Conservation (phyloP, 2,113 vertebrate genomes). For the Furnarius figulus region DNA sequence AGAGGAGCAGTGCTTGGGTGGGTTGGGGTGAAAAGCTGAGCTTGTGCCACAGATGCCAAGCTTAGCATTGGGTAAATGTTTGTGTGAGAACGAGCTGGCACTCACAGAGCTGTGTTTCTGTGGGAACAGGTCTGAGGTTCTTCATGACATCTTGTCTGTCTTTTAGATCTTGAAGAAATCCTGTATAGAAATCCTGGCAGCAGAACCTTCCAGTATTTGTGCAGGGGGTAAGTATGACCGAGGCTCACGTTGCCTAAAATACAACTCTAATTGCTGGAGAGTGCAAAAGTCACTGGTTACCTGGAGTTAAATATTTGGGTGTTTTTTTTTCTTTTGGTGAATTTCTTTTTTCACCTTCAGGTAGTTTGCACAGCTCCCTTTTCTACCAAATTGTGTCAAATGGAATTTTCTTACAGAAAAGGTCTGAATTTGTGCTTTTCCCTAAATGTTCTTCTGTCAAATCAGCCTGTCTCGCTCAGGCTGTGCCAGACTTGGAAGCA, state of each 20-base stretch:
- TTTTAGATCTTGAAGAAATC: constrained; percentile 94
- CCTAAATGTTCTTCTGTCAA: neutral
- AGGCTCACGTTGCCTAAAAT: neutral
- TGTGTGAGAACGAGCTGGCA: accelerated
- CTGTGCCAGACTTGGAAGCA: neutral
- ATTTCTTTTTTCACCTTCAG: neutral
- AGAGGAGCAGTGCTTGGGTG: accelerated
- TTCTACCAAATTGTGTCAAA: neutral
- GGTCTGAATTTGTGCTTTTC: neutral
- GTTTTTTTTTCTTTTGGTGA: neutral
- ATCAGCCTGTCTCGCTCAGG: neutral
- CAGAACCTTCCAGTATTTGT: constrained; percentile 96
- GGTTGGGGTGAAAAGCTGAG: neutral
- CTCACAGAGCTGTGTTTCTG: neutral
- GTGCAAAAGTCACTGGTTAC: neutral
- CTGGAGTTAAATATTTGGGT: neutral
- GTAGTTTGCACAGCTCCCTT: neutral
- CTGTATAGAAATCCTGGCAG: constrained; percentile 96
- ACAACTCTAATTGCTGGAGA: neutral
- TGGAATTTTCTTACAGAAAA: neutral
- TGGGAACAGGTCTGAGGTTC: neutral
- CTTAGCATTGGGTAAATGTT: neutral
- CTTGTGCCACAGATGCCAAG: accelerated
- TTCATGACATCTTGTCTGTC: neutral
- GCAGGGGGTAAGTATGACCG: constrained; percentile 86